These are phyloP conservation scores for Oncorhynchus keta DNA, from an alignment of 2,113 vertebrate genomes.

Conservation along the genomic window DNA sequence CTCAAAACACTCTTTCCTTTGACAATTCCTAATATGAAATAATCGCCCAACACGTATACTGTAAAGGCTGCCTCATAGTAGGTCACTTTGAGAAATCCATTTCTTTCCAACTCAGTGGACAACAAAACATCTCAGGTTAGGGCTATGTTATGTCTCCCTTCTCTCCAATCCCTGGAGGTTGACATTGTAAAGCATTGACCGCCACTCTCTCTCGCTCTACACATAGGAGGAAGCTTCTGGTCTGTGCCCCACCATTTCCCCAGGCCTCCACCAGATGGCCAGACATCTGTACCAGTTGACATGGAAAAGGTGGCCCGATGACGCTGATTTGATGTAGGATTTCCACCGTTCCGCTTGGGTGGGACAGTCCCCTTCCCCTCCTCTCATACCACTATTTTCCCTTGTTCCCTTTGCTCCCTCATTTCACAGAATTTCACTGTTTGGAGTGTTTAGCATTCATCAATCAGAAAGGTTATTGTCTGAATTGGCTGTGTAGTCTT, in stretches of 20 bases:
- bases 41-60: background rate
- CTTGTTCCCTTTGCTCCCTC: constrained; percentile 5
- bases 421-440: background rate
- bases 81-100: background rate
- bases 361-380: constrained; percentile 34
- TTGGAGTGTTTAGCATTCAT: background rate
- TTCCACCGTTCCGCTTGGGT: constrained; percentile 33
- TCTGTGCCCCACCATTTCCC: background rate
- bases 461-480: background rate
- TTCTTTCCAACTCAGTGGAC: background rate
- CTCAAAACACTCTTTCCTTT: too few species aligned
- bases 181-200: background rate
- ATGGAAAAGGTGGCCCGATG: constrained; percentile 56
- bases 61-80: background rate
- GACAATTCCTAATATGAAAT: too few species aligned
- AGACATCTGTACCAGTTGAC: constrained; percentile 59
- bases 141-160: background rate
- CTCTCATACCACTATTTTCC: background rate
- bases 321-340: constrained; percentile 16
- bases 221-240: background rate
- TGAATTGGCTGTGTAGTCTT: background rate
- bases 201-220: background rate
- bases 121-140: background rate
- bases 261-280: constrained; percentile 53
- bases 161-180: background rate